These are phyloP conservation scores for Colossoma macropomum DNA, from an alignment of 2,113 vertebrate species.

Conservation along the genomic window DNA sequence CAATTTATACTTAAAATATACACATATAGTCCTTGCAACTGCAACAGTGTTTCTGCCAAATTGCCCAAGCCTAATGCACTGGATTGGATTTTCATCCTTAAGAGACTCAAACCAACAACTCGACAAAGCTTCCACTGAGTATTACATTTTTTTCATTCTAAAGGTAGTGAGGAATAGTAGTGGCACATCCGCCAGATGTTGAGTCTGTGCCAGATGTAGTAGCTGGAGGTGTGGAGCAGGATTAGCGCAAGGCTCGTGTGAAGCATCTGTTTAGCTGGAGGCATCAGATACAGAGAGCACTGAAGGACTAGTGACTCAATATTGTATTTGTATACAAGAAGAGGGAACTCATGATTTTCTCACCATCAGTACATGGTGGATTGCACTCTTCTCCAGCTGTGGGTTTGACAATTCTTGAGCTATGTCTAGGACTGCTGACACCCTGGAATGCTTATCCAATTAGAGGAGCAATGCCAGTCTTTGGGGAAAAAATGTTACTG, in stretches of 20 bases:
- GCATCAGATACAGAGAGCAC: not conserved
- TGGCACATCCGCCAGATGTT: not conserved
- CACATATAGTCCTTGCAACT: no score
- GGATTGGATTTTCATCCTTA: not conserved
- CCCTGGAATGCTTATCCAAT: not conserved
- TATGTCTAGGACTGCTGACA: not conserved
- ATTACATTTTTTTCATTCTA: not conserved
- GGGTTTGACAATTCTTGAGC: not conserved
- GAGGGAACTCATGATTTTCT: not conserved
- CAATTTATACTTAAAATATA: not conserved
- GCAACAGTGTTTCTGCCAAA: no score
- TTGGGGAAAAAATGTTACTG: not conserved
- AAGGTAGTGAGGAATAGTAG: not conserved
- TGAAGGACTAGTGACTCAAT: conserved; percentile 1
- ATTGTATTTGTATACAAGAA: not conserved
- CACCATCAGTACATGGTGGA: not conserved
- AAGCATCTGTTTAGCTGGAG: conserved; percentile 19
- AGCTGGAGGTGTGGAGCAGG: not conserved
- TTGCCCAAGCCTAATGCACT: not conserved
- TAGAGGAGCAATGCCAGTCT: no score
- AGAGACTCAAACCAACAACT: not conserved
- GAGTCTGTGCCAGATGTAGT: conserved; percentile 3
- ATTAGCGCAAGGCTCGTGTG: not conserved
- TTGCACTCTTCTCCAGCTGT: not conserved
- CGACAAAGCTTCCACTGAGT: not conserved